Percentiles rank a stretch among this genome's conserved stretches.
These are phyloP conservation scores for Myanophis thanlyinensis DNA, from an alignment of 2,113 vertebrate genomes.

Conservation along the genomic window DNA sequence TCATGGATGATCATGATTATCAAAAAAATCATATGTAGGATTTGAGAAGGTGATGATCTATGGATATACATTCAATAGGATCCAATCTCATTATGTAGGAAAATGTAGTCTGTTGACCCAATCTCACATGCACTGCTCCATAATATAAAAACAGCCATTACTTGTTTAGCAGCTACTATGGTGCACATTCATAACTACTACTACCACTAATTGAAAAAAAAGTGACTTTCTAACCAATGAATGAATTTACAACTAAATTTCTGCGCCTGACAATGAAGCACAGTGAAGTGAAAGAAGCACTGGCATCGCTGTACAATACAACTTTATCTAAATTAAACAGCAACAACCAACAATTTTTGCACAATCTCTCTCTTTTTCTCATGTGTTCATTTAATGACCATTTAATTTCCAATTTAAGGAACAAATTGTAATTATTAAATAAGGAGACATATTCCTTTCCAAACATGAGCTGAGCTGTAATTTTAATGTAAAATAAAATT, in stretches of 20 bases:
- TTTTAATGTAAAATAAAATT: neutral
- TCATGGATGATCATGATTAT: neutral
- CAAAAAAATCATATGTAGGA: neutral
- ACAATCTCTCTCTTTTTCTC: neutral
- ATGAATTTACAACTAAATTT: neutral
- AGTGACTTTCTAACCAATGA: neutral
- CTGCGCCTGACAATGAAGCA: neutral
- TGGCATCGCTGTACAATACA: neutral
- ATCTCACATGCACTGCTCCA: neutral
- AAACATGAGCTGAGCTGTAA: neutral
- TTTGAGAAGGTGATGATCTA: neutral
- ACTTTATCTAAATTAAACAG: neutral
- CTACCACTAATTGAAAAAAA: neutral
- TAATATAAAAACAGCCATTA: neutral
- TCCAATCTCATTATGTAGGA: neutral
- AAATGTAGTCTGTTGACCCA: neutral
- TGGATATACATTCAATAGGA: neutral
- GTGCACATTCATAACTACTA: neutral
- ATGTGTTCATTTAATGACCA: neutral
- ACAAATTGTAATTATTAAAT: neutral
- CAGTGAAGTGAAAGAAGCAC: neutral
- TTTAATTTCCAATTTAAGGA: neutral
- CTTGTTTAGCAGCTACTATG: neutral
- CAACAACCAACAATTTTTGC: neutral
- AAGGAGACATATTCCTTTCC: neutral